Base-by-base conservation (phyloP, 2,888 invertebrate species). In the Cerceris ruficornis region DNA sequence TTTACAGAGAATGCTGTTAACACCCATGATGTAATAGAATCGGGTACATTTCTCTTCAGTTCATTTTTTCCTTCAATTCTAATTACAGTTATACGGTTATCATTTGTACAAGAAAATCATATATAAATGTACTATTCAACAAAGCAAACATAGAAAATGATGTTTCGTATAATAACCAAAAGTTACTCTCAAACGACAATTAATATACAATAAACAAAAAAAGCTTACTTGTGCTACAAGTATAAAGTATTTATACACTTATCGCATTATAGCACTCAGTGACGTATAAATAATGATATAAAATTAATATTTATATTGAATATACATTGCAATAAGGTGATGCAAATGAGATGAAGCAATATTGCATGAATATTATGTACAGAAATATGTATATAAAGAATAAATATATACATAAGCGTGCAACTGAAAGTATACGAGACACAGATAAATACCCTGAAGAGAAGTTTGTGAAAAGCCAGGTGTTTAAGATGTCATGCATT, bases 401-500 rank as follows among this genome's bases (percentile, higher is more conserved):
- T 68, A 13, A 28, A 66, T 52, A 28, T 28, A 50, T 66, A 79
- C 41, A 57, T 46, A 72, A 59, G 73, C 79, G 69, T 80, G 73
- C 66, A 80, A 86, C 52, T 69, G 77, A 84, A 82, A 80, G 86
- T 82, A 83, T 82, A 80, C 70, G 78, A 81, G 73, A 75, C 75
- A 81, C 81, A 82, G 85, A 89, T 89, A 91, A 92, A 91, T 94
- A 96, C 95, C 96, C 96, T 83, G 97, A 94, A 57, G 97, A 95
- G 86, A 97, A 94, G 93, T 97, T 97, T 88, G 95, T 94, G 92
- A 97, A 97, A 90, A 97, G 94, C 97, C 98, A 98, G 55, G 98
- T 97, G 91, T 92, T 91, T 89, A 90, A 91, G 55, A 96, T 95
- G 81, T 95, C 93, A 88, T 95, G 94, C 89, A 95, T 95, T 84